Conservation (phyloP, 2,113 vertebrate genomes). For the Alectura lathami region DNA sequence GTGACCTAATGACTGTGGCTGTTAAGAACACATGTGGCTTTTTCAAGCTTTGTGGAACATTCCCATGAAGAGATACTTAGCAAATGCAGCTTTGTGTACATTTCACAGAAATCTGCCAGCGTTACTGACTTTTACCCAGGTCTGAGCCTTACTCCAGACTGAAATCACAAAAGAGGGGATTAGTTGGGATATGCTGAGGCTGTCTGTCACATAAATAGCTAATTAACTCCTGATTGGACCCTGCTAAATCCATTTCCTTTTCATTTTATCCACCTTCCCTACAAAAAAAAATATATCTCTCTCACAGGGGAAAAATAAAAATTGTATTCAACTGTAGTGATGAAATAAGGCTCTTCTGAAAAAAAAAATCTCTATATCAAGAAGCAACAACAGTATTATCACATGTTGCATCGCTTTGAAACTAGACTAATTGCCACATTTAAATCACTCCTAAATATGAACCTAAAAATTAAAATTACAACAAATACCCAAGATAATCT, state of each 20-base stretch:
- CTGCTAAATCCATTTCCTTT: constrained; percentile 67
- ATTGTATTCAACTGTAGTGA: not conserved
- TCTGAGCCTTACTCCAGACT: constrained; percentile 54
- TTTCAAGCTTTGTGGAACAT: constrained; percentile 54
- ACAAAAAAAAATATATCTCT: not conserved
- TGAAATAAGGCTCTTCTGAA: not conserved
- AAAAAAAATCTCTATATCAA: not conserved
- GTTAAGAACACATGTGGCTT: constrained; percentile 38
- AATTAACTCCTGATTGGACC: constrained; percentile 72
- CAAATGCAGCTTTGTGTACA: constrained; percentile 75
- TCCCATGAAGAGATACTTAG: constrained; percentile 66
- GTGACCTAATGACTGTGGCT: constrained; percentile 24
- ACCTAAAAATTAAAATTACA: not conserved
- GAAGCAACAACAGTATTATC: not conserved
- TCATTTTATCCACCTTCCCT: not conserved
- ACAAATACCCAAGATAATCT: not conserved
- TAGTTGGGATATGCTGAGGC: constrained; percentile 50
- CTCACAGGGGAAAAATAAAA: constrained; percentile 28
- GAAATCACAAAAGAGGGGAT: constrained; percentile 67
- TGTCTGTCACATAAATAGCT: constrained; percentile 68
- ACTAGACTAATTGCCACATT: not conserved
- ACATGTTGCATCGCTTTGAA: not conserved
- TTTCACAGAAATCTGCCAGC: constrained; percentile 71
- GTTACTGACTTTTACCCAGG: constrained; percentile 57
- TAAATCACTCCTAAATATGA: not conserved